A percentile compares a stretch with the other conserved stretches of the same genome.
Conservation (phyloP, 2,113 vertebrate genomes). For the Ia io region DNA sequence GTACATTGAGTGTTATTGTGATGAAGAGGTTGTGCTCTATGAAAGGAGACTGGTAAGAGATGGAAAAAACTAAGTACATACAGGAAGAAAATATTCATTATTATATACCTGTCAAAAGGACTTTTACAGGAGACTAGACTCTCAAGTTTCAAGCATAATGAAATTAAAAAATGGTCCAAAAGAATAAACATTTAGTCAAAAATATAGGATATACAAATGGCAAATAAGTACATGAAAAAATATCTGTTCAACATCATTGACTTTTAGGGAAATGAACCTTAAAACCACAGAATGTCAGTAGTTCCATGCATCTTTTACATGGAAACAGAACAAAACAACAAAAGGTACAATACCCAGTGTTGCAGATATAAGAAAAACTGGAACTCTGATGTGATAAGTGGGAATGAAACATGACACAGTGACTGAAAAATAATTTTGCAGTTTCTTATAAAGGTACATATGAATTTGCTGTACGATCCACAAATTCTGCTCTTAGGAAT, state of each 20-base stretch:
- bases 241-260: neutral
- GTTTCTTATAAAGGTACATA: neutral
- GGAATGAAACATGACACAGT: neutral
- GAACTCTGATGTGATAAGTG: neutral
- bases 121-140: neutral
- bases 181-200: neutral
- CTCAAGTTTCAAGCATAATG: neutral
- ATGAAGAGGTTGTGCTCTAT: neutral
- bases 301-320: neutral
- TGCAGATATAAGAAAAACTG: neutral
- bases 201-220: neutral
- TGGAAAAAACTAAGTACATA: neutral
- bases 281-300: neutral
- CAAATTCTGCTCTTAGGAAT: neutral
- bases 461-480: neutral
- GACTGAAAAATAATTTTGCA: neutral
- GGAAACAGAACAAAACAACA: neutral
- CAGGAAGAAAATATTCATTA: neutral
- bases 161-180: neutral
- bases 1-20: neutral
- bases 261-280: neutral
- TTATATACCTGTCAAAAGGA: neutral
- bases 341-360: neutral
- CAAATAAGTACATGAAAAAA: neutral
- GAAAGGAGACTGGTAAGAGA: neutral